phyloP scores from a whole-genome alignment of 2,888 invertebrate species.

The Meta bourneti region DNA sequence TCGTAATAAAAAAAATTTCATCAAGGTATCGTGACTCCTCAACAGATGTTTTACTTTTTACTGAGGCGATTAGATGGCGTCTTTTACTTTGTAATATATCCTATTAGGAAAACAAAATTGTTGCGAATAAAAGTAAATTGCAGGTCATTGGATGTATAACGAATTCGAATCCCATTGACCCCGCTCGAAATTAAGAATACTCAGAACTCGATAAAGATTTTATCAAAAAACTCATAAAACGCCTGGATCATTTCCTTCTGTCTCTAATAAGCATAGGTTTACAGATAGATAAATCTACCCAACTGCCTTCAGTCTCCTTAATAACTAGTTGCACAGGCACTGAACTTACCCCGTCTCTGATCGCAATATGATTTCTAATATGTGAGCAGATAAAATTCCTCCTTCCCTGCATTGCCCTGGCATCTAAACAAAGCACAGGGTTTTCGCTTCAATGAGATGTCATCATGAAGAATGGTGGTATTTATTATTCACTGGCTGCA shows the following conservation, averaged over 20 bases:
- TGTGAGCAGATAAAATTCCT: conserved; percentile 20
- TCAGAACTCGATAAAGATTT: background rate
- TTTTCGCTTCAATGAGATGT: conserved; percentile 32
- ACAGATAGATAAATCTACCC: conserved; percentile 26
- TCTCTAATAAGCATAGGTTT: conserved; percentile 11
- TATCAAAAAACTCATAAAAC: background rate
- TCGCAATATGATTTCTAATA: conserved; percentile 25
- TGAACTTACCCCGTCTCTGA: conserved; percentile 16
- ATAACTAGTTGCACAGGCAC: conserved; percentile 47
- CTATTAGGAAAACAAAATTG: no score
- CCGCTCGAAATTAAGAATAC: conserved; percentile 11
- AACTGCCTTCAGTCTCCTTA: conserved; percentile 41
- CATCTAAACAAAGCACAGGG: conserved; percentile 42
- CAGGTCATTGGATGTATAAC: no score
- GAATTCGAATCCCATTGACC: conserved; percentile 1
- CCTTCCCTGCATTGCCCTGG: background rate
- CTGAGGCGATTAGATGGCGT: no score
- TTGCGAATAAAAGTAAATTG: no score
- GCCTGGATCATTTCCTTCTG: background rate
- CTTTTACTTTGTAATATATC: no score
- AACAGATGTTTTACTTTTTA: no score
- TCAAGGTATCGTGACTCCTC: no score
- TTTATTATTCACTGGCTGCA: conserved; percentile 35
- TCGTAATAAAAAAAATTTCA: no score
- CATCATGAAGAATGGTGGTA: conserved; percentile 35